Conservation (phyloP, 1,140 invertebrate genomes). For the Drosophila neocordata region DNA sequence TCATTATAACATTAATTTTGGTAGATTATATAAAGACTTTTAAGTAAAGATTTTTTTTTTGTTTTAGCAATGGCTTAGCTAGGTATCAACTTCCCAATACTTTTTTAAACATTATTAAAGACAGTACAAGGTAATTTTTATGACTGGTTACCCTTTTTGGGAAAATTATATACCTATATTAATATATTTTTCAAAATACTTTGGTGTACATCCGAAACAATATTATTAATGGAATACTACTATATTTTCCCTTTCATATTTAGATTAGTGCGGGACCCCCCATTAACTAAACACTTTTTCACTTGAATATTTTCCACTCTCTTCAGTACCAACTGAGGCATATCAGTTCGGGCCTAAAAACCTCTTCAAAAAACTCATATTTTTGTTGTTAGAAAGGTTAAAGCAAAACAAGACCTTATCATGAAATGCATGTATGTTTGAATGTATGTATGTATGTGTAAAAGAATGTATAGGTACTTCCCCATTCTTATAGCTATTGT, state of each 20-base stretch:
- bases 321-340: conserved; percentile 66
- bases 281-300: conserved; percentile 45
- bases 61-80: too few relatives aligned
- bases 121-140: too few relatives aligned
- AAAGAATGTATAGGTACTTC: conserved; percentile 17
- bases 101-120: too few relatives aligned
- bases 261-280: conserved; percentile 37
- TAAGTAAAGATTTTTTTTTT: too few relatives aligned
- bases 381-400: conserved; percentile 62
- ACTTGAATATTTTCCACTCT: conserved; percentile 44
- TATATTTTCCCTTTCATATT: neutral
- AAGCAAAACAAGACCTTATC: conserved; percentile 12
- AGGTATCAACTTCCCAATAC: too few relatives aligned
- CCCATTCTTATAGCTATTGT: conserved; percentile 42
- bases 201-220: neutral
- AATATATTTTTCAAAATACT: neutral
- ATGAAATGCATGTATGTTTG: conserved; percentile 18
- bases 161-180: neutral
- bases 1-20: too few relatives aligned
- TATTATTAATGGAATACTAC: neutral
- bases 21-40: too few relatives aligned
- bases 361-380: neutral
- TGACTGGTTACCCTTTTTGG: neutral
- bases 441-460: neutral
- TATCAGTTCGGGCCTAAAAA: conserved; percentile 46